Percentiles rank a stretch among this genome's conserved stretches.
Evolutionary conservation across 2,888 invertebrate species (phyloP).

Genomic region (Cosmia pyralina): DNA sequence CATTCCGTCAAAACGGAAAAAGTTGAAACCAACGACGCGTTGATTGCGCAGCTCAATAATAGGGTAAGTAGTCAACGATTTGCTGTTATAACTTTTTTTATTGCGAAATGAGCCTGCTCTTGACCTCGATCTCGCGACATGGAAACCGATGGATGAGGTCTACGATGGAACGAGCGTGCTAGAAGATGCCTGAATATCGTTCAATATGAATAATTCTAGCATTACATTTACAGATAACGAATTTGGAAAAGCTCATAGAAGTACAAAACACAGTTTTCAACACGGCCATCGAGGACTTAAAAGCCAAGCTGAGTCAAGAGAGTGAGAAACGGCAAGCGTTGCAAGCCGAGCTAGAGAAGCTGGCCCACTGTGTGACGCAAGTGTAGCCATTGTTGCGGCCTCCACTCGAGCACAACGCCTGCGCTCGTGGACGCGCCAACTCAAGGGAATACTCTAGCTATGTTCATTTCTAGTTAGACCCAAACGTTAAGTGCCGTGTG

Average conservation of each 20-base stretch:
- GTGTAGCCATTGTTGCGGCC: constrained; percentile 86
- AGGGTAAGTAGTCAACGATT: constrained; percentile 77
- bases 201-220: not conserved
- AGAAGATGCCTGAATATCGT: not conserved
- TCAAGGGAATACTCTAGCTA: constrained; percentile 72
- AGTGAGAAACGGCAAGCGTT: constrained; percentile 91
- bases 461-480: constrained; percentile 67
- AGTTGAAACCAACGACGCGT: constrained; percentile 77
- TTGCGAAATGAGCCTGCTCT: too few species aligned
- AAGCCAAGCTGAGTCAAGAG: constrained; percentile 91
- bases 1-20: constrained; percentile 72
- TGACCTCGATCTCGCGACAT: too few species aligned
- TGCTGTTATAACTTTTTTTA: not conserved
- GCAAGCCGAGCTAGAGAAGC: constrained; percentile 92
- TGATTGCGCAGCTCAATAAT: constrained; percentile 86
- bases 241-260: constrained; percentile 90
- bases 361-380: constrained; percentile 93
- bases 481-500: constrained; percentile 29
- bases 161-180: too few species aligned
- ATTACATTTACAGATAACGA: constrained; percentile 84
- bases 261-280: constrained; percentile 90
- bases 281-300: constrained; percentile 92
- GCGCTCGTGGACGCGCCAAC: constrained; percentile 56
- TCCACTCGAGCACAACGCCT: constrained; percentile 39
- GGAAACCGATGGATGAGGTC: too few species aligned